A percentile compares a stretch with the other conserved stretches of the same genome.
phyloP scores from a whole-genome alignment of 2,797 vertebrate species.

The Vireo griseus region DNA sequence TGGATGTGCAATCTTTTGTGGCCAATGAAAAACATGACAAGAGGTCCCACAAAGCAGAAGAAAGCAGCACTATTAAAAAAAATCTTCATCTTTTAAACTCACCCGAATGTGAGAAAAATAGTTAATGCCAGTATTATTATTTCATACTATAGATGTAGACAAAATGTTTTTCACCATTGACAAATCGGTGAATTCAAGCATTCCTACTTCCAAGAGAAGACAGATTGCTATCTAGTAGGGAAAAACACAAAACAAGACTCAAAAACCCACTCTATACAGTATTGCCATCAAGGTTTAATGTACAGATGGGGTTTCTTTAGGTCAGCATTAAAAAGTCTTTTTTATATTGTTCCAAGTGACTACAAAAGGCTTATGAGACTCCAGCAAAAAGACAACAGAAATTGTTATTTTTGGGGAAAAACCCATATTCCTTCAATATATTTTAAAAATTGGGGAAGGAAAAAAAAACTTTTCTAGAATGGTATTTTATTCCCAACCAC shows the following conservation, averaged over 20 bases:
- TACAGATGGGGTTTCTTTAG: neutral
- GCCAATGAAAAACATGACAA: neutral
- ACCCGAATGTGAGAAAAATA: neutral
- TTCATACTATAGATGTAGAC: neutral
- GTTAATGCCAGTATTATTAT: neutral
- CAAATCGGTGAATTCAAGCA: neutral
- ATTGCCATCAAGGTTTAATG: neutral
- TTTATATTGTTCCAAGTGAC: neutral
- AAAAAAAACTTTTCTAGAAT: neutral
- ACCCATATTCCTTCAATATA: neutral
- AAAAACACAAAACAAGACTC: neutral
- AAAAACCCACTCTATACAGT: neutral
- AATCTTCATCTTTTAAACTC: neutral
- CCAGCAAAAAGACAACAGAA: neutral
- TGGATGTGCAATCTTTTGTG: neutral
- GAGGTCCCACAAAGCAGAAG: neutral
- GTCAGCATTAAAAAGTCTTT: neutral
- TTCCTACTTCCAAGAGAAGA: neutral
- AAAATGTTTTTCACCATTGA: neutral
- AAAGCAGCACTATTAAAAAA: neutral
- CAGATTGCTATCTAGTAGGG: accelerated
- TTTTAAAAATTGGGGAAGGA: neutral
- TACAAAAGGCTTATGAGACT: neutral
- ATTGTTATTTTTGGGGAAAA: neutral
- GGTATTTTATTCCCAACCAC: neutral